A percentile compares a stretch with the other conserved stretches of the same genome.
Conservation (phyloP, 2,888 invertebrate species). For the Apeira syringaria region DNA sequence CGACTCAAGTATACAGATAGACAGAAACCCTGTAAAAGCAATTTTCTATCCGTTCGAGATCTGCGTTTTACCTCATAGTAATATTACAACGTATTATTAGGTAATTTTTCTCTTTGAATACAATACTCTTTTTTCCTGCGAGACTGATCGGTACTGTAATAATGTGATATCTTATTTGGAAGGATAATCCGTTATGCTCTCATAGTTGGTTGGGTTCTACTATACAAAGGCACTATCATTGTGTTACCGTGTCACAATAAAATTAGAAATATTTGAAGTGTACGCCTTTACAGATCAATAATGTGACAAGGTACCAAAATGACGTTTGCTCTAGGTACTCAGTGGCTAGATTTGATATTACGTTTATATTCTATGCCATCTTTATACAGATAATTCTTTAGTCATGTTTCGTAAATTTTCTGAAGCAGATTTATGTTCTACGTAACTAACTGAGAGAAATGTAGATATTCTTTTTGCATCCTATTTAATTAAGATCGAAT, state of each 20-base stretch:
- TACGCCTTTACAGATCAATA: not conserved
- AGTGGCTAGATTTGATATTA: not conserved
- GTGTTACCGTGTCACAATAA: slow-evolving; percentile 1
- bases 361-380: not conserved
- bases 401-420: not conserved
- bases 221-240: slow-evolving; percentile 1
- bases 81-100: slow-evolving; percentile 36
- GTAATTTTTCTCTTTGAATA: slow-evolving; percentile 28
- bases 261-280: not conserved
- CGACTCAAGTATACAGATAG: slow-evolving; percentile 26
- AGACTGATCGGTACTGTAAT: slow-evolving; percentile 23
- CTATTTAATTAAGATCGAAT: no score
- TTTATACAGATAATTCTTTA: not conserved
- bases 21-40: slow-evolving; percentile 49
- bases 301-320: not conserved
- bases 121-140: slow-evolving; percentile 21
- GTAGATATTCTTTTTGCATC: no score
- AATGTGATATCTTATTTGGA: slow-evolving; percentile 23
- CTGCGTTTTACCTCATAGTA: slow-evolving; percentile 37
- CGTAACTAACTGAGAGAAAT: no score
- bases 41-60: slow-evolving; percentile 47
- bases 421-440: not conserved
- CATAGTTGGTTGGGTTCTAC: slow-evolving; percentile 12
- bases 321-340: not conserved
- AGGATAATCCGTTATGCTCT: slow-evolving; percentile 18